Evolutionary conservation across 2,113 vertebrate genomes (phyloP).

Genomic region (Sitta europaea): DNA sequence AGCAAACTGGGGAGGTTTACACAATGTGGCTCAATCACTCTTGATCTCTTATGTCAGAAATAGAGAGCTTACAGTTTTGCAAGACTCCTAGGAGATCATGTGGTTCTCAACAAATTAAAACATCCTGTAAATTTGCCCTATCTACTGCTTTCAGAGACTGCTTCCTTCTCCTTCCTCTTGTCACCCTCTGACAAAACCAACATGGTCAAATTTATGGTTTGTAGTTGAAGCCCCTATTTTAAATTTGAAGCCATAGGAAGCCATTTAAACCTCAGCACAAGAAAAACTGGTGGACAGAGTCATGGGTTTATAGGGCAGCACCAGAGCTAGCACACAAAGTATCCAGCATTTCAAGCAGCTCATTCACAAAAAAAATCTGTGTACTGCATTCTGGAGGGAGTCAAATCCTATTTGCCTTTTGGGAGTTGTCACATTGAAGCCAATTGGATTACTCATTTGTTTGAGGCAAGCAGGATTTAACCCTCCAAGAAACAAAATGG

Average conservation of each 20-base stretch:
- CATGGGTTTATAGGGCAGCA: neutral
- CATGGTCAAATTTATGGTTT: neutral
- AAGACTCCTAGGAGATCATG: neutral
- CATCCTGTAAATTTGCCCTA: neutral
- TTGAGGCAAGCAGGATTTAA: slow-evolving; percentile 38
- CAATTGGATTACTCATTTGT: slow-evolving; percentile 57
- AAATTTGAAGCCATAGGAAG: neutral
- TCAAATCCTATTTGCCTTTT: slow-evolving; percentile 60
- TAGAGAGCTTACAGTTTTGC: neutral
- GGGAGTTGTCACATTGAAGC: slow-evolving; percentile 49
- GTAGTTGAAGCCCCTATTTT: neutral
- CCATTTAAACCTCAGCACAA: neutral
- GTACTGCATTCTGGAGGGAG: neutral
- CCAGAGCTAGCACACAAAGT: neutral
- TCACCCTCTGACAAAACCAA: neutral
- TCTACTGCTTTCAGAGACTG: neutral
- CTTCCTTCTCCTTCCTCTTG: neutral
- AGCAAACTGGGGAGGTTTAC: neutral
- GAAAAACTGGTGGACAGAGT: neutral
- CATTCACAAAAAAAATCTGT: slow-evolving; percentile 54
- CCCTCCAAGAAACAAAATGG: slow-evolving; percentile 48
- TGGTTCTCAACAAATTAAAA: slow-evolving; percentile 25
- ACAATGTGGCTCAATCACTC: neutral
- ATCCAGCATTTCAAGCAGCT: neutral
- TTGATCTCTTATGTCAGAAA: neutral